Conservation (phyloP, 2,888 invertebrate species). For the Amphipoea lucens region DNA sequence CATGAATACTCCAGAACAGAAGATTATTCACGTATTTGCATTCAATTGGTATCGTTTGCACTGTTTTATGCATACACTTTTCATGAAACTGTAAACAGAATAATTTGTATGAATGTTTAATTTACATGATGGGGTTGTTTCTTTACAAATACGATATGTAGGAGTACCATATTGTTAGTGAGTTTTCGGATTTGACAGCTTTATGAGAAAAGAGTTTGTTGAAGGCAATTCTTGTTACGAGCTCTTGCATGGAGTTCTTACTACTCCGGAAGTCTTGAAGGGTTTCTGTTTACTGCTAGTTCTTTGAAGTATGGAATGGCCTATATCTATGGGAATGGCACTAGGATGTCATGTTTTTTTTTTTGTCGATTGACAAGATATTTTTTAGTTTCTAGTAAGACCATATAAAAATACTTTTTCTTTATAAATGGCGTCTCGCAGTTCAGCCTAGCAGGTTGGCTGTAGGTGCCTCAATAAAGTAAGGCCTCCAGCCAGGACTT, state of each 20-base stretch:
- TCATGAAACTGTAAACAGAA: constrained; percentile 41
- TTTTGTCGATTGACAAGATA: too few relatives aligned
- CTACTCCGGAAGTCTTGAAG: background rate
- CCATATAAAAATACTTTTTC: too few relatives aligned
- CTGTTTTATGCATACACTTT: constrained; percentile 29
- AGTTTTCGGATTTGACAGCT: background rate
- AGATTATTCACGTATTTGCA: constrained; percentile 43
- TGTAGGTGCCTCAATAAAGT: too few relatives aligned
- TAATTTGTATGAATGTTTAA: constrained; percentile 22
- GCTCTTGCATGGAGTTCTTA: background rate
- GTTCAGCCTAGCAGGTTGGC: too few relatives aligned
- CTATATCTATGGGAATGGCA: too few relatives aligned
- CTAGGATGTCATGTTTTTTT: background rate
- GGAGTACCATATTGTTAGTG: background rate
- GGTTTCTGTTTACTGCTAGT: too few relatives aligned
- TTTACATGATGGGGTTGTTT: constrained; percentile 17
- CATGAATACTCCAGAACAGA: constrained; percentile 22
- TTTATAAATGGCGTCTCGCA: too few relatives aligned
- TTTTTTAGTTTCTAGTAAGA: too few relatives aligned
- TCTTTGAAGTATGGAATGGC: background rate
- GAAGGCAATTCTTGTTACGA: background rate
- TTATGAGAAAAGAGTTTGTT: background rate
- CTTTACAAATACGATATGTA: background rate
- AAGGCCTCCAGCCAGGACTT: too few relatives aligned
- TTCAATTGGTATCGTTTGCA: constrained; percentile 38